Percentiles rank a stretch among this genome's conserved stretches.
Conservation (phyloP, 2,888 invertebrate genomes). For the Eurytoma californica region DNA sequence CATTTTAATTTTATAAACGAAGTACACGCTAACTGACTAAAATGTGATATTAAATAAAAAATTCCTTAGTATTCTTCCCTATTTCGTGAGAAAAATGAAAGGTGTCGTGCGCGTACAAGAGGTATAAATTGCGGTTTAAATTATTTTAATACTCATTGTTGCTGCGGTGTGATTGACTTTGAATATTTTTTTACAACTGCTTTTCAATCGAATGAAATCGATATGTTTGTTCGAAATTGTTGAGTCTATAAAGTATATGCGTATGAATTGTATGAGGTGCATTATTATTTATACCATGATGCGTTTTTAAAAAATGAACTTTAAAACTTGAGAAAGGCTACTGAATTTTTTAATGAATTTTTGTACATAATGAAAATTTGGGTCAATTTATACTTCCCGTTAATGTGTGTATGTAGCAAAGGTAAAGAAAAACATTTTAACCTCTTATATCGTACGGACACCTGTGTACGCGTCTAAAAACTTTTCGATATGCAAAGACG, state of each 20-base stretch:
- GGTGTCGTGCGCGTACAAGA: slow-evolving; percentile 46
- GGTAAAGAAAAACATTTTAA: slow-evolving; percentile 23
- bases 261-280: slow-evolving; percentile 8
- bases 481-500: not conserved
- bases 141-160: slow-evolving; percentile 59
- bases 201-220: slow-evolving; percentile 38
- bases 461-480: slow-evolving; percentile 28
- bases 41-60: no score
- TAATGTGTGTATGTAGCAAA: slow-evolving; percentile 8
- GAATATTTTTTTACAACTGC: slow-evolving; percentile 44
- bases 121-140: slow-evolving; percentile 31
- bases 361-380: slow-evolving; percentile 48
- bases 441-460: slow-evolving; percentile 50
- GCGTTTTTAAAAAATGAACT: slow-evolving; percentile 35
- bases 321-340: slow-evolving; percentile 17
- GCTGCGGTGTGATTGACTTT: slow-evolving; percentile 31
- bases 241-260: slow-evolving; percentile 15
- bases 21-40: slow-evolving; percentile 6
- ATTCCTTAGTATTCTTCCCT: not conserved
- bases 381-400: slow-evolving; percentile 42
- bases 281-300: slow-evolving; percentile 22
- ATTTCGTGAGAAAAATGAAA: not conserved
- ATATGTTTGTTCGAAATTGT: slow-evolving; percentile 30
- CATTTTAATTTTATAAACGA: slow-evolving; percentile 1
- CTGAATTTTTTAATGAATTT: slow-evolving; percentile 49